Evolutionary conservation across 2,113 vertebrate genomes (phyloP).

Genomic region (Poeciliopsis occidentalis): DNA sequence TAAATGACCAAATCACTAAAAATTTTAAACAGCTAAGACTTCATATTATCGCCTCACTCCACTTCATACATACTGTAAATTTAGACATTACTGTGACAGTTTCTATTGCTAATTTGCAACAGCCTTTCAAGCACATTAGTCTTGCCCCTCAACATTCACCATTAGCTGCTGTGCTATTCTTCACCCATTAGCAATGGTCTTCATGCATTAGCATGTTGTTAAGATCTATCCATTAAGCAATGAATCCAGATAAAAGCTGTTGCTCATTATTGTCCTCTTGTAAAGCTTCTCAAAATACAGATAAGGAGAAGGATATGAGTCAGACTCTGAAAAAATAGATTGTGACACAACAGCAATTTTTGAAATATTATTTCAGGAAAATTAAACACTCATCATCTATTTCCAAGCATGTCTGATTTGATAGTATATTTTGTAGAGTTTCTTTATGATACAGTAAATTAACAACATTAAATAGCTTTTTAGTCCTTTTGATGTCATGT

Average conservation of each 20-base stretch:
- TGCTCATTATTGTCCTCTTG: constrained; percentile 10
- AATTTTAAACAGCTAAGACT: neutral
- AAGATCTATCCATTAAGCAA: constrained; percentile 1
- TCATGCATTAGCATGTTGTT: constrained; percentile 18
- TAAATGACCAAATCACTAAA: neutral
- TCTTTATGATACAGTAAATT: neutral
- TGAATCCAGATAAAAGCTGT: constrained; percentile 16
- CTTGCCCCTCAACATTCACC: constrained; percentile 17
- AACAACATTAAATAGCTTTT: neutral
- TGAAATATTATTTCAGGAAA: neutral
- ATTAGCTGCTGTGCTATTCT: constrained; percentile 7
- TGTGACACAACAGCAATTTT: neutral
- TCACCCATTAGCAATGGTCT: constrained; percentile 8
- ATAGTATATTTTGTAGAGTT: neutral
- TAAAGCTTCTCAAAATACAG: neutral
- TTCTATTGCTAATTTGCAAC: neutral
- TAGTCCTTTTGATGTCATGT: neutral
- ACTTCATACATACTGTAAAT: neutral
- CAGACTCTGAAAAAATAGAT: neutral
- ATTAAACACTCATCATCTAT: neutral
- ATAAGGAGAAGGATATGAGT: constrained; percentile 4
- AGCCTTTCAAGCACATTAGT: neutral
- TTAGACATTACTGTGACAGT: neutral
- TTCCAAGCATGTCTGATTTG: neutral
- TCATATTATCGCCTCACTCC: neutral